Conservation (phyloP, 2,113 vertebrate species). For the Electrona antarctica region DNA sequence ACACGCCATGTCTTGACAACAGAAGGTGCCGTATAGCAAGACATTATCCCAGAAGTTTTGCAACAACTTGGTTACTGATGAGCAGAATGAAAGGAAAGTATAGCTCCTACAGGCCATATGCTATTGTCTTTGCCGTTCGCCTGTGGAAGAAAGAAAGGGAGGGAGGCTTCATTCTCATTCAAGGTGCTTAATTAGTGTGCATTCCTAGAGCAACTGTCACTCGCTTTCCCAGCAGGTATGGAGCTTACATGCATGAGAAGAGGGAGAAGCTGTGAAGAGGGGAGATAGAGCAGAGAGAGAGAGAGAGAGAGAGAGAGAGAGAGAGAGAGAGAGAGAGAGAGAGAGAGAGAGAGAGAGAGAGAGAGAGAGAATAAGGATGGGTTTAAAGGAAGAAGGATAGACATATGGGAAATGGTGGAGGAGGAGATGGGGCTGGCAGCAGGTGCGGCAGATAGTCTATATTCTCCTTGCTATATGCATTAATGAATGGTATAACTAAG, state of each 20-base stretch:
- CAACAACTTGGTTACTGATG: slow-evolving; percentile 22
- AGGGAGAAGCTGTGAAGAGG: neutral
- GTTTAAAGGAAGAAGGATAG: neutral
- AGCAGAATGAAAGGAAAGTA: slow-evolving; percentile 28
- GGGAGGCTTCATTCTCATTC: slow-evolving; percentile 45
- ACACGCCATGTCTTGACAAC: slow-evolving; percentile 39
- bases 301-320: slow-evolving; percentile 21
- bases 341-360: slow-evolving; percentile 19
- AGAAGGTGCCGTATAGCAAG: slow-evolving; percentile 15
- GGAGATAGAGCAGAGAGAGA: slow-evolving; percentile 4
- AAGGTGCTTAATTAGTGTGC: slow-evolving; percentile 52
- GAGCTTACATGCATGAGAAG: slow-evolving; percentile 16
- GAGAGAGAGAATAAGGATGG: neutral
- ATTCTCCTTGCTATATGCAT: neutral
- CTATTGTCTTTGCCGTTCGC: slow-evolving; percentile 27
- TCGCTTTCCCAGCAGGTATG: neutral
- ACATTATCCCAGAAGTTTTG: slow-evolving; percentile 32
- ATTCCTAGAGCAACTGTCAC: slow-evolving; percentile 49
- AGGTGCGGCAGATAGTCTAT: neutral
- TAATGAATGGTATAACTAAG: slow-evolving; percentile 15
- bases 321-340: neutral
- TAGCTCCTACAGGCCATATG: slow-evolving; percentile 39
- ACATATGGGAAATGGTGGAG: neutral
- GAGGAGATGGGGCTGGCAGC: neutral
- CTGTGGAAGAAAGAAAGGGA: slow-evolving; percentile 24